phyloP scores from a whole-genome alignment of 2,888 invertebrate genomes.

The Netelia fuscicornis region DNA sequence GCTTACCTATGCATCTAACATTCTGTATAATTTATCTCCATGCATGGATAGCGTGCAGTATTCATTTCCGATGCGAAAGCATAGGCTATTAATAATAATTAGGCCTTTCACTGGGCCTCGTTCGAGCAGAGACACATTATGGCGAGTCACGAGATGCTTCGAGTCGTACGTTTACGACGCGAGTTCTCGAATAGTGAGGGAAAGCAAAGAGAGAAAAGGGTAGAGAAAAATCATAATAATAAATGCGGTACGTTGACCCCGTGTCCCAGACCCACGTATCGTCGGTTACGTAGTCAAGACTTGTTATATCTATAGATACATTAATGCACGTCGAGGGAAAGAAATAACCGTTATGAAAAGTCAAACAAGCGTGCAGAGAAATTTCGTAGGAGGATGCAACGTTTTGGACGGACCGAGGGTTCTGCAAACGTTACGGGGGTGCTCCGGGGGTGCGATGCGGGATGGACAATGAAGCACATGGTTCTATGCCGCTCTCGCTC shows the following conservation, averaged over 20 bases:
- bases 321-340: background rate
- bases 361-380: conserved; percentile 35
- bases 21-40: conserved; percentile 6
- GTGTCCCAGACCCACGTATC: conserved; percentile 8
- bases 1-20: conserved; percentile 13
- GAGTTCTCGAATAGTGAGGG: background rate
- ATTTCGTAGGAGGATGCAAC: conserved; percentile 52
- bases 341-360: conserved; percentile 29
- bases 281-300: background rate
- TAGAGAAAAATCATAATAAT: conserved; percentile 26
- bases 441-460: background rate
- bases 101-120: conserved; percentile 51
- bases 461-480: conserved; percentile 52
- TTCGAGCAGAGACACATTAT: conserved; percentile 63
- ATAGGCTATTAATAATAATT: conserved; percentile 67
- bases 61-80: conserved; percentile 59
- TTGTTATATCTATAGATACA: background rate
- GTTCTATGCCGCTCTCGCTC: conserved; percentile 19
- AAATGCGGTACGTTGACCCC: conserved; percentile 40
- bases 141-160: conserved; percentile 55
- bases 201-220: background rate
- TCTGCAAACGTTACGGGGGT: conserved; percentile 9
- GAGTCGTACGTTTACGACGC: background rate
- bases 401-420: conserved; percentile 41
- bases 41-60: conserved; percentile 55